Conservation (phyloP, 1,140 invertebrate genomes). For the Coboldia fuscipes region DNA sequence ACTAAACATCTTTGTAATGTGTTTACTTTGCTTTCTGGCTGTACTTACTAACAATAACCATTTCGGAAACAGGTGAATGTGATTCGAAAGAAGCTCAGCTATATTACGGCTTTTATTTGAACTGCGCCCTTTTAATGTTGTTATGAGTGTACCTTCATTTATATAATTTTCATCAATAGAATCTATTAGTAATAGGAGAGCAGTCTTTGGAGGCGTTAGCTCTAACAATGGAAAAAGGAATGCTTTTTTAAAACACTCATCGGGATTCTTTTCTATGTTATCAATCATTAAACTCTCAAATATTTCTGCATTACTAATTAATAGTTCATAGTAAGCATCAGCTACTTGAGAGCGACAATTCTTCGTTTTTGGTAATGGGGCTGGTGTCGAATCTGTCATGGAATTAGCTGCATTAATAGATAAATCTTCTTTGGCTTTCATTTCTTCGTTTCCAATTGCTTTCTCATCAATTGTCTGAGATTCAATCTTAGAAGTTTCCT, state of each 20-base stretch:
- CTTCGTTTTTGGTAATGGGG: slow-evolving; percentile 35
- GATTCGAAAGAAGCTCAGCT: slow-evolving; percentile 65
- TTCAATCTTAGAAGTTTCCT: slow-evolving; percentile 2
- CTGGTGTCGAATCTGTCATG: slow-evolving; percentile 13
- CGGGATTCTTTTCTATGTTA: slow-evolving; percentile 59
- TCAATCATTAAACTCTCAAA: slow-evolving; percentile 27
- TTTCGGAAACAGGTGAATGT: slow-evolving; percentile 80
- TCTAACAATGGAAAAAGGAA: slow-evolving; percentile 71
- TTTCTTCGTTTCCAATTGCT: slow-evolving; percentile 3
- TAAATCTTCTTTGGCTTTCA: slow-evolving; percentile 5
- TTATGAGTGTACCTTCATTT: slow-evolving; percentile 19
- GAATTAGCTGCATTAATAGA: slow-evolving; percentile 1
- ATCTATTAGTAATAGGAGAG: slow-evolving; percentile 71
- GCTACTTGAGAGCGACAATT: slow-evolving; percentile 40
- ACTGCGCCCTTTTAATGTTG: slow-evolving; percentile 22
- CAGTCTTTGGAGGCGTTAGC: slow-evolving; percentile 59
- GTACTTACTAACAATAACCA: slow-evolving; percentile 85
- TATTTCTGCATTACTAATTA: slow-evolving; percentile 52
- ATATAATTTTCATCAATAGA: slow-evolving; percentile 65
- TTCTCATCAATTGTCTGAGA: slow-evolving; percentile 8
- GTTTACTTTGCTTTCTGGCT: slow-evolving; percentile 64
- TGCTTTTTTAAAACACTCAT: slow-evolving; percentile 76
- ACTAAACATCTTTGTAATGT: slow-evolving; percentile 76
- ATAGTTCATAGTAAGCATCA: slow-evolving; percentile 61
- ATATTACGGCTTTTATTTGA: slow-evolving; percentile 43